Conservation (phyloP, 2,797 vertebrate species). For the Manis pentadactyla region DNA sequence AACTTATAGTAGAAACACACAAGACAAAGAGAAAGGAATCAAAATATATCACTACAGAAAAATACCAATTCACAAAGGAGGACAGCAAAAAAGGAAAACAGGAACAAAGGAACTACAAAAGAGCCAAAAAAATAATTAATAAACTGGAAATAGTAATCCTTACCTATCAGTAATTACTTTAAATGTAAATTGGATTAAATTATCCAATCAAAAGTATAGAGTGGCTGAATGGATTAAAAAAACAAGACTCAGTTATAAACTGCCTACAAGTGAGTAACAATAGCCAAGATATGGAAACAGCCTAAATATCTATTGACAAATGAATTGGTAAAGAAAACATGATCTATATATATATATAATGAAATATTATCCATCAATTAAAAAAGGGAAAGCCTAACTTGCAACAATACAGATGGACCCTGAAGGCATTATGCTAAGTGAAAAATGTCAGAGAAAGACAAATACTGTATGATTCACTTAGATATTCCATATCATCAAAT, state of each 20-base stretch:
- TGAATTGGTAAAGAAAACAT: neutral
- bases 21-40: neutral
- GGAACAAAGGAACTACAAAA: neutral
- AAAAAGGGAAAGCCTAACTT: neutral
- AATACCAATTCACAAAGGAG: neutral
- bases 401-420: neutral
- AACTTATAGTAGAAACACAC: neutral
- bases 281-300: neutral
- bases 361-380: neutral
- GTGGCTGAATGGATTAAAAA: neutral
- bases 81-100: neutral
- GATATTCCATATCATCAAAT: too few relatives aligned
- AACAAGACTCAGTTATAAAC: neutral
- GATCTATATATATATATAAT: neutral
- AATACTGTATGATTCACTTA: neutral
- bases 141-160: neutral
- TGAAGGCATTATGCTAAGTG: neutral
- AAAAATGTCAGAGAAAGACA: neutral
- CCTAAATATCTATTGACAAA: neutral
- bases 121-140: neutral
- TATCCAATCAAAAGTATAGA: neutral
- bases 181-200: neutral
- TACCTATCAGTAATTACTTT: neutral
- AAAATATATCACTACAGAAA: neutral
- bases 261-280: neutral